Evolutionary conservation across 2,888 invertebrate genomes (phyloP), one percentile per base, ranked within the genome.

Genomic region (Ophion obscuratus): DNA sequence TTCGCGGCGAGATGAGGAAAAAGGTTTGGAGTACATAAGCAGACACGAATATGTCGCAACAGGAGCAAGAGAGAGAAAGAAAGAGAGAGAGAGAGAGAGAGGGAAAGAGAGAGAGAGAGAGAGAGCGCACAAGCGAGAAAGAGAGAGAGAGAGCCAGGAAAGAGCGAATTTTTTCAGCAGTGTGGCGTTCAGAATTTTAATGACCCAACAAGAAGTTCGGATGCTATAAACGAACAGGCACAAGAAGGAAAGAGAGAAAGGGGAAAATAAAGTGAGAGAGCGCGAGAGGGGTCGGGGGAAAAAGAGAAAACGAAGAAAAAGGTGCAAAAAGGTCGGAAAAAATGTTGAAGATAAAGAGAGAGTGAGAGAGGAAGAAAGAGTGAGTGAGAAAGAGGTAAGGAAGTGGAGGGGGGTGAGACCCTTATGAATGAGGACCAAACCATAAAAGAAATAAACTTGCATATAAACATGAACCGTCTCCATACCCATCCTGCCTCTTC

Each of bases 121-220:
- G 31, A 31, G 31, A 31, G 31, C n/a, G n/a, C n/a, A n/a, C n/a
- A n/a, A 64, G 83, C 74, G 61, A 53, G 85, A 87, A 79, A 73
- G 61, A 70, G 85, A 61, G 79, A 74, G 79, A 75, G 81, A 71
- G 64, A 77, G 57, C 62, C 44, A 40, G 71, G 53, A 14, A 73
- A 87, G 57, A 79, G 87, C 87, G 89, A 90, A 89, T 90, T 91
- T 90, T 91, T 90, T 90, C 89, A 90, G 89, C 89, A 88, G 89
- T 88, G 87, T 88, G 87, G 90, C 87, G 89, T 88, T 89, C 88
- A 89, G 89, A 89, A 90, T 91, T 89, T 89, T 89, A 90, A 91
- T 90, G 90, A 88, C 75, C 83, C 87, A 82, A 87, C 88, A 79
- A 81, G 83, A 77, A 85, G 82, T 81, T 57, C 57, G 68, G 77